phyloP scores from a whole-genome alignment of 2,888 invertebrate species.

The Oscheius sp. region DNA sequence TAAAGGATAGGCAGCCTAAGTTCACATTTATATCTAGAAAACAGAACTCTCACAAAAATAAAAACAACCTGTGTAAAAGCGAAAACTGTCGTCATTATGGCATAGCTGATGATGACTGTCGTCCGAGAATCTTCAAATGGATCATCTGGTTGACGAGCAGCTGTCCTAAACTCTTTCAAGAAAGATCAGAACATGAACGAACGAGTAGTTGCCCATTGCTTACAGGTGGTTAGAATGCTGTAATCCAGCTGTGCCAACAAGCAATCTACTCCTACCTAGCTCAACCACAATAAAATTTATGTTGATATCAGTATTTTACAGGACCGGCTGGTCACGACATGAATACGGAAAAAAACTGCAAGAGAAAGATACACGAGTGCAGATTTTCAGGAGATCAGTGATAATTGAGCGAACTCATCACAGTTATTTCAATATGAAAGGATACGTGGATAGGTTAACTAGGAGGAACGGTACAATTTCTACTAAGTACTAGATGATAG shows the following conservation, averaged over 20 bases:
- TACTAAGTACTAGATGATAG: conserved; percentile 46
- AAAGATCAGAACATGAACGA: background rate
- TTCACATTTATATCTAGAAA: background rate
- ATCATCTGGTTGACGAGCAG: conserved; percentile 3
- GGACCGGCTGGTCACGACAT: conserved; percentile 35
- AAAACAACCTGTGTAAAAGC: background rate
- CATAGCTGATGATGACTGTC: background rate
- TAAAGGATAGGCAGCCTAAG: background rate
- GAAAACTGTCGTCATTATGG: background rate
- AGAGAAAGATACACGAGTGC: conserved; percentile 13
- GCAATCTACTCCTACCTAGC: background rate
- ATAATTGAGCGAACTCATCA: conserved; percentile 34
- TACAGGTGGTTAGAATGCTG: background rate
- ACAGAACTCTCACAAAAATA: background rate
- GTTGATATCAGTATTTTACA: conserved; percentile 17
- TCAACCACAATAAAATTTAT: conserved; percentile 31
- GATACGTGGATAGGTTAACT: conserved; percentile 5
- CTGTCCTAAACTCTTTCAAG: background rate
- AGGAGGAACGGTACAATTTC: no score
- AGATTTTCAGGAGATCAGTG: conserved; percentile 17
- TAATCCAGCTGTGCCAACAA: background rate
- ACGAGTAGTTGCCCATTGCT: background rate
- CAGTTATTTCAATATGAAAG: conserved; percentile 12
- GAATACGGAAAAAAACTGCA: conserved; percentile 1
- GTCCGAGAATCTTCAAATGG: background rate